These are phyloP conservation scores for Acanthoscelides obtectus DNA, from an alignment of 2,888 invertebrate species.

Conservation along the genomic window DNA sequence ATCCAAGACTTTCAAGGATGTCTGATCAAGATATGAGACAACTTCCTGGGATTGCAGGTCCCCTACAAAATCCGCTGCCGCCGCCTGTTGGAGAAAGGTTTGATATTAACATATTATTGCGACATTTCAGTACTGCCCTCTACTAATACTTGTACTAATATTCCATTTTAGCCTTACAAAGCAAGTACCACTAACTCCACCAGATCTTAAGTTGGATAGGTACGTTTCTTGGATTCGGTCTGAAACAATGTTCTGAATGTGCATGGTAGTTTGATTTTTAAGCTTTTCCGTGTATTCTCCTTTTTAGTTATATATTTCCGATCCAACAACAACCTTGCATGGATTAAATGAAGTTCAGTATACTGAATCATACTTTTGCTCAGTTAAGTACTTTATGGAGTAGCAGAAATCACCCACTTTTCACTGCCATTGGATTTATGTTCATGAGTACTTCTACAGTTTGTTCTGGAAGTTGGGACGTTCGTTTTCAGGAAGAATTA, in stretches of 20 bases:
- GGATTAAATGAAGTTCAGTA: too few species aligned
- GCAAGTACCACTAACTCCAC: conserved; percentile 3
- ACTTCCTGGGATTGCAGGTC: conserved; percentile 38
- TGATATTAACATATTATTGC: conserved; percentile 20
- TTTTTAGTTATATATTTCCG: not conserved
- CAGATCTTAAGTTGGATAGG: conserved; percentile 27
- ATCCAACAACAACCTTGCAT: too few species aligned
- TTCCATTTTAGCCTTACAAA: conserved; percentile 12
- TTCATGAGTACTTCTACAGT: too few species aligned
- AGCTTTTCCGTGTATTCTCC: not conserved
- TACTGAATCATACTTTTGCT: too few species aligned
- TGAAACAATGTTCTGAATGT: not conserved
- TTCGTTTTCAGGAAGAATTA: too few species aligned
- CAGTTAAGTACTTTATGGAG: too few species aligned
- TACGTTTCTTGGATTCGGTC: conserved; percentile 11
- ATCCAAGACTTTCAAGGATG: conserved; percentile 51
- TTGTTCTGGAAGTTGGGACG: too few species aligned
- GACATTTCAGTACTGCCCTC: not conserved
- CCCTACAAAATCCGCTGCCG: conserved; percentile 33
- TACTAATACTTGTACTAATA: not conserved
- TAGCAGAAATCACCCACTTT: too few species aligned
- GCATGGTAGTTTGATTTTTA: not conserved
- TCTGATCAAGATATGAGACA: conserved; percentile 77
- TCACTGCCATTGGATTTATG: too few species aligned
- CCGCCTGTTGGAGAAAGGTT: conserved; percentile 44